Conservation (phyloP, 2,113 vertebrate species). For the Forbesichthys agassizii region DNA sequence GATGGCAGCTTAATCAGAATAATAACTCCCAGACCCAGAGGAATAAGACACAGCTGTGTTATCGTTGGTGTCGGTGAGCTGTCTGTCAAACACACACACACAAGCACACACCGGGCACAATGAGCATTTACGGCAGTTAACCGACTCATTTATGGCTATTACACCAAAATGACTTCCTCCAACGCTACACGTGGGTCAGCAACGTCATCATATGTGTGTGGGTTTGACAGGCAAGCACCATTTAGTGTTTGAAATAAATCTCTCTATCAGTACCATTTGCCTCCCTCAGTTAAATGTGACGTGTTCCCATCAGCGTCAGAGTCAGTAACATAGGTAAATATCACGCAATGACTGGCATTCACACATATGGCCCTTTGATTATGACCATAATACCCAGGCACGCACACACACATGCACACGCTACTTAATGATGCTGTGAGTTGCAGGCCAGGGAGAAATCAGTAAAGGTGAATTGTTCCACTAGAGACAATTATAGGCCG, state of each 20-base stretch:
- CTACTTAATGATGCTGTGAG: no score
- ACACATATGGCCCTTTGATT: no score
- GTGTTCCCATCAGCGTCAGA: not conserved
- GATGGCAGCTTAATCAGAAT: constrained; percentile 27
- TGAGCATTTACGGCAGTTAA: constrained; percentile 69
- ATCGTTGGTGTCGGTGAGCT: constrained; percentile 62
- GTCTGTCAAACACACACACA: constrained; percentile 55
- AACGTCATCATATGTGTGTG: constrained; percentile 50
- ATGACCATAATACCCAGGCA: no score
- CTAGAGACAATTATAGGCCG: no score
- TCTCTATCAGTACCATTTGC: constrained; percentile 52
- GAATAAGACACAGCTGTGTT: constrained; percentile 71
- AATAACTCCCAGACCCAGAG: constrained; percentile 58
- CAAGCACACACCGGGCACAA: constrained; percentile 48
- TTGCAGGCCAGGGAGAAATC: no score
- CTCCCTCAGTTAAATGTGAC: not conserved
- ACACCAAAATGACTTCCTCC: constrained; percentile 73
- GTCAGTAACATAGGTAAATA: no score
- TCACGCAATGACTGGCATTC: no score
- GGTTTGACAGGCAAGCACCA: constrained; percentile 52
- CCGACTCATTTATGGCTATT: constrained; percentile 66
- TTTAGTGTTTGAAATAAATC: constrained; percentile 56
- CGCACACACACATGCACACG: no score
- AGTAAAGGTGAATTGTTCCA: no score
- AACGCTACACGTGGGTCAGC: constrained; percentile 53